Conservation (phyloP, 1,140 invertebrate genomes). For the Brevipalpus yothersi region DNA sequence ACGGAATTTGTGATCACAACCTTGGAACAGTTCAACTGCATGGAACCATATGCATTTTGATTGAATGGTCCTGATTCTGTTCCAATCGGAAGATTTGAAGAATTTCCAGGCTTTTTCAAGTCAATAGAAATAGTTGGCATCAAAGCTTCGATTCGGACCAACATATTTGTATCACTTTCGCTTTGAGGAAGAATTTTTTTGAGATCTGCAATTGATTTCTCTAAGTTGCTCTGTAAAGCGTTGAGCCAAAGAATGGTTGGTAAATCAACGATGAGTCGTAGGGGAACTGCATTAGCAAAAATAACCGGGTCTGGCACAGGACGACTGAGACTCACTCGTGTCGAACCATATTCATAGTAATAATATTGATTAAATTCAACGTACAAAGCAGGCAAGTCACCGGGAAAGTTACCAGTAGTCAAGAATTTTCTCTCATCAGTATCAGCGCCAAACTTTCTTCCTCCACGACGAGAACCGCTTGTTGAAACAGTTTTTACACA, state of each 20-base stretch:
- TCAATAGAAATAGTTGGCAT: slow-evolving; percentile 7
- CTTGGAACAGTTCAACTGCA: not conserved
- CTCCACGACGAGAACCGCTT: slow-evolving; percentile 1
- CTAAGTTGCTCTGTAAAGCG: slow-evolving; percentile 66
- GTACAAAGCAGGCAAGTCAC: slow-evolving; percentile 67
- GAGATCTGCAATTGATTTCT: slow-evolving; percentile 33
- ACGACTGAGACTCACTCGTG: slow-evolving; percentile 46
- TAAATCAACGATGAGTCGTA: slow-evolving; percentile 57
- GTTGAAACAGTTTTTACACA: slow-evolving; percentile 8
- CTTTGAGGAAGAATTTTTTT: slow-evolving; percentile 3
- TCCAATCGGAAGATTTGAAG: not conserved
- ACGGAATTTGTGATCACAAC: slow-evolving; percentile 4
- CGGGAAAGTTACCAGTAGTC: slow-evolving; percentile 36
- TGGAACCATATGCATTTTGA: slow-evolving; percentile 1
- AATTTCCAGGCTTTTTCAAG: not conserved
- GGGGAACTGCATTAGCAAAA: slow-evolving; percentile 65
- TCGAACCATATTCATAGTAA: slow-evolving; percentile 41
- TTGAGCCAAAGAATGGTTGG: slow-evolving; percentile 72
- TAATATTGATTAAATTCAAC: slow-evolving; percentile 91
- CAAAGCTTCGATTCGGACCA: slow-evolving; percentile 3
- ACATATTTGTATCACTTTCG: not conserved
- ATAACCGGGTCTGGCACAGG: slow-evolving; percentile 80
- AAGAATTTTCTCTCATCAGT: slow-evolving; percentile 2
- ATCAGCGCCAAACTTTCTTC: slow-evolving; percentile 23
- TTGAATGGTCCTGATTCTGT: not conserved